Evolutionary conservation across 2,888 invertebrate species (phyloP).

Genomic region (Meteorus cinctellus): DNA sequence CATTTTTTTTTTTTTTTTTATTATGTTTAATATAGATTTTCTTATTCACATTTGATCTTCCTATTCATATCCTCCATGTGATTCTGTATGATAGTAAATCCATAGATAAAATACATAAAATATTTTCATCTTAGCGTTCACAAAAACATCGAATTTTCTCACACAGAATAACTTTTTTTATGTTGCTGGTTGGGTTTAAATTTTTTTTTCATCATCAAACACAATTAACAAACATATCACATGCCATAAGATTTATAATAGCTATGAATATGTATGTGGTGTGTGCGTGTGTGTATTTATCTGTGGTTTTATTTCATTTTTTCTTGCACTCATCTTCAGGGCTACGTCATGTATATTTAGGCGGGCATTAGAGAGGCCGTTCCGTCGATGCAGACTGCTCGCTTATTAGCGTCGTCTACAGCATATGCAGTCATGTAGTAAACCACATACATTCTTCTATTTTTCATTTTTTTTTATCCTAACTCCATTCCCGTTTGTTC

Average conservation of each 20-base stretch:
- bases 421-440: conserved; percentile 47
- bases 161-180: not conserved
- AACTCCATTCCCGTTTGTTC: not conserved
- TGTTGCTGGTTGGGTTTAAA: not conserved
- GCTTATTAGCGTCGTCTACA: conserved; percentile 62
- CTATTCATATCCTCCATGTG: too few species aligned
- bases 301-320: conserved; percentile 27
- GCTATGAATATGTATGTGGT: not conserved
- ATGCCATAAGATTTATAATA: not conserved
- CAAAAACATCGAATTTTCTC: too few species aligned
- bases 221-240: not conserved
- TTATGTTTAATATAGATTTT: too few species aligned
- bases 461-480: conserved; percentile 16
- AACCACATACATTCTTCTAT: conserved; percentile 15
- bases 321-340: conserved; percentile 23
- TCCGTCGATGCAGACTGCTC: conserved; percentile 54
- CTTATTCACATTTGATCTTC: too few species aligned
- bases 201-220: not conserved
- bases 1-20: too few species aligned
- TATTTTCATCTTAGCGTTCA: too few species aligned
- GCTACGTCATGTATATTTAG: conserved; percentile 64
- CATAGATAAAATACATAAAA: too few species aligned
- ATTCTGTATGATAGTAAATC: too few species aligned
- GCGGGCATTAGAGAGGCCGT: conserved; percentile 59
- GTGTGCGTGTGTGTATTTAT: not conserved